Base-by-base conservation (phyloP, 2,113 vertebrate species). In the Illadopsis cleaveri region DNA sequence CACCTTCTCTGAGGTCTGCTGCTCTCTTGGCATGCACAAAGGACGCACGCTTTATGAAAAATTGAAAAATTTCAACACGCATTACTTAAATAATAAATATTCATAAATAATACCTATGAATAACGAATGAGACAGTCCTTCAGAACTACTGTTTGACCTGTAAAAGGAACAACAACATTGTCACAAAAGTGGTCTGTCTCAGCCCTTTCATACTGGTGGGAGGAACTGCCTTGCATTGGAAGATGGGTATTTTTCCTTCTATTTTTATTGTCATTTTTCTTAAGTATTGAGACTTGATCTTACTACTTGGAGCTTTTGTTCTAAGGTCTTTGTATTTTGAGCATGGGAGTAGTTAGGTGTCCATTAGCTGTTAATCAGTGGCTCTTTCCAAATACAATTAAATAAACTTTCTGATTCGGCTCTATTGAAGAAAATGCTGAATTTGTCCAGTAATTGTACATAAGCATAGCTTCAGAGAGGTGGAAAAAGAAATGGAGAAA, bases 41-140 rank as follows among this genome's bases (percentile, higher is more conserved):
- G 95, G 94, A 93, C 64, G 30, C 11, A 85, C 21, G 50, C 95
- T 95, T 96, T 97, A 97, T 97, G 91, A 96, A 96, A 96, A 96
- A 97, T 96, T 96, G 96, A 97, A 96, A 97, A 97, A 95, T 96
- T 97, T 96, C 95, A 87, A 90, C 95, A 91, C 50, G 84, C 95
- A 93, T 96, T 96, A 96, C 95, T 96, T 97, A 94, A 95, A 96
- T 97, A 97, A 97, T 97, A 97, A 97, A 97, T 97, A 97, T 97
- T 97, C 96, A 97, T 97, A 97, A 96, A 97, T 97, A 96, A 96
- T 96, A 93, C 94, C 94, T 94, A 97, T 96, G 96, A 97, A 96
- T 97, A 97, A 94, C 93, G 30, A 96, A 97, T 97, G 95, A 97
- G 95, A 71, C 84, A 95, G 95, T 95, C 95, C 95, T 97, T 97